Evolutionary conservation across 2,888 invertebrate species (phyloP).

Genomic region (Lithophane semibrunnea): DNA sequence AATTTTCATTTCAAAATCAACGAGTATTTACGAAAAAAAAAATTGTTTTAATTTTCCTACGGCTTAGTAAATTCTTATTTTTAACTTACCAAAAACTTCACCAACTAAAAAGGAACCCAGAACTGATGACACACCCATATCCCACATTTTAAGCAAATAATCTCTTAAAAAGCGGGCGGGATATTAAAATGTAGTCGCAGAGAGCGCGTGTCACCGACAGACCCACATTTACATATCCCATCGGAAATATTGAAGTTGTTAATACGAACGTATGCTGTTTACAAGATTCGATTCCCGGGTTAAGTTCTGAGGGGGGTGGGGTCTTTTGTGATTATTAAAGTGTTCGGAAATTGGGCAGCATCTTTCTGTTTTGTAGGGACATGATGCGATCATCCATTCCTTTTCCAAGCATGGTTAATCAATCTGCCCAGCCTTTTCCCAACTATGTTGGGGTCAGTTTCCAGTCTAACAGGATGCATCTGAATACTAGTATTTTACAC

Average conservation of each 20-base stretch:
- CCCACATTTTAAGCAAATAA: slow-evolving; percentile 51
- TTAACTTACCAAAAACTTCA: neutral
- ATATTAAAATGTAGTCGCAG: slow-evolving; percentile 60
- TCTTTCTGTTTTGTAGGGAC: too few relatives aligned
- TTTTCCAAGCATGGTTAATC: too few relatives aligned
- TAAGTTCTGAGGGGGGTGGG: slow-evolving; percentile 9
- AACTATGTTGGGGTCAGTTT: too few relatives aligned
- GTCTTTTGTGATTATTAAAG: neutral
- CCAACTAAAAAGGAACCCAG: neutral
- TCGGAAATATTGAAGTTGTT: slow-evolving; percentile 64
- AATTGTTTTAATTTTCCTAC: too few relatives aligned
- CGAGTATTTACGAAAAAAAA: neutral
- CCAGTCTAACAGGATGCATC: too few relatives aligned
- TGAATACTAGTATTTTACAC: too few relatives aligned
- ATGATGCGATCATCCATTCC: too few relatives aligned
- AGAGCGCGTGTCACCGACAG: slow-evolving; percentile 59
- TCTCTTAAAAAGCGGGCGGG: slow-evolving; percentile 55
- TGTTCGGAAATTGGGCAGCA: neutral
- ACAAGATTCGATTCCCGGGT: slow-evolving; percentile 38
- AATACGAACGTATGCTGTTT: slow-evolving; percentile 55
- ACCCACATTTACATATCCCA: slow-evolving; percentile 63
- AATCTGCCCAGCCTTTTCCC: too few relatives aligned
- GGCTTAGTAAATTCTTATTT: neutral
- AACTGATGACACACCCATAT: slow-evolving; percentile 21
- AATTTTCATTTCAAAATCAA: neutral